A percentile compares a stretch with the other conserved stretches of the same genome.
Evolutionary conservation across 2,888 invertebrate species (phyloP).

Genomic region (Tinea semifulvella): DNA sequence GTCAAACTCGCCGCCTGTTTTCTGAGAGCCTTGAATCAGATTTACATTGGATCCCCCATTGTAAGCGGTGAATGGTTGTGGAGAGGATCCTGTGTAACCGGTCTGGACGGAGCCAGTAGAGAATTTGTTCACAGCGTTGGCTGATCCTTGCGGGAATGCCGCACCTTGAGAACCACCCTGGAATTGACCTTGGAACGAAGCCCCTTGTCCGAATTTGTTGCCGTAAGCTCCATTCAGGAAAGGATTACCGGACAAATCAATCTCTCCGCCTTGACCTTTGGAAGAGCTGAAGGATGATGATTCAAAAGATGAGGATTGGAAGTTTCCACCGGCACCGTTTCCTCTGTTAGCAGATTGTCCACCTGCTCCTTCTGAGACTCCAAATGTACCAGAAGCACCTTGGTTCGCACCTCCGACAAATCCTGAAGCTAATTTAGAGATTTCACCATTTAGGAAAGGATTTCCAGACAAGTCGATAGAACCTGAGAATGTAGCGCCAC

Average conservation of each 20-base stretch:
- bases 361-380: constrained; percentile 11
- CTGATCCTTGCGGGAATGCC: neutral
- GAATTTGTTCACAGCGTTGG: constrained; percentile 10
- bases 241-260: constrained; percentile 41
- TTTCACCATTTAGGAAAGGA: constrained; percentile 42
- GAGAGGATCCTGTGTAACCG: constrained; percentile 48
- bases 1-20: constrained; percentile 38
- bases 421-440: constrained; percentile 26
- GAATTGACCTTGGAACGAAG: neutral
- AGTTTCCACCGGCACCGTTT: constrained; percentile 16
- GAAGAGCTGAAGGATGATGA: constrained; percentile 34
- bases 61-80: constrained; percentile 41
- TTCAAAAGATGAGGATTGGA: constrained; percentile 35
- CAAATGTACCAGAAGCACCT: constrained; percentile 8
- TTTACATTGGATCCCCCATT: constrained; percentile 42
- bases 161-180: constrained; percentile 1
- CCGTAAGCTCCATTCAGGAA: constrained; percentile 35
- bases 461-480: constrained; percentile 32
- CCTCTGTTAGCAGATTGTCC: neutral
- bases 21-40: constrained; percentile 41
- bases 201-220: constrained; percentile 27
- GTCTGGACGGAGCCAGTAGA: constrained; percentile 14
- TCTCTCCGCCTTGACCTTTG: constrained; percentile 26
- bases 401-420: constrained; percentile 15
- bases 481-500: constrained; percentile 23